Conservation (phyloP, 2,797 vertebrate species). For the Morus bassanus region DNA sequence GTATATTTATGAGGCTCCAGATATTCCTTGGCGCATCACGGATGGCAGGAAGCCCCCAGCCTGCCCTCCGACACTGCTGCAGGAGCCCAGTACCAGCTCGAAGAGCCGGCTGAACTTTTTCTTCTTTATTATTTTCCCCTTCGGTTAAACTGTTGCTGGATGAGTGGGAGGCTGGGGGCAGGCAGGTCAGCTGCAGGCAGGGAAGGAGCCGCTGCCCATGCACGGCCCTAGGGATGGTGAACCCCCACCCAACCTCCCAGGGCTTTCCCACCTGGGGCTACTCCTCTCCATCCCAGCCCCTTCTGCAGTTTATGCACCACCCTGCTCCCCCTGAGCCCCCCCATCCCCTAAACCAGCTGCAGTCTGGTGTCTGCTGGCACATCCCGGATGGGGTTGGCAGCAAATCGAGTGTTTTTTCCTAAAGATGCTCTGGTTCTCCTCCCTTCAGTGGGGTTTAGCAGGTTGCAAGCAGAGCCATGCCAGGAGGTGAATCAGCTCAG, state of each 20-base stretch:
- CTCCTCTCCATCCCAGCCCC: background rate
- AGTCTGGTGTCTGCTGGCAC: background rate
- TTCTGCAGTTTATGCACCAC: background rate
- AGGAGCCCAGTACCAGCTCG: background rate
- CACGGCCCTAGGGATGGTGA: background rate
- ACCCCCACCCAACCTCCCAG: background rate
- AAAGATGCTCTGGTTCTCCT: background rate
- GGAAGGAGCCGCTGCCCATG: background rate
- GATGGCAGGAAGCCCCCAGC: background rate
- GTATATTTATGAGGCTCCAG: background rate
- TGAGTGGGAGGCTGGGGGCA: background rate
- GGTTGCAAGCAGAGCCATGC: background rate
- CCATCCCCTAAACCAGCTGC: background rate
- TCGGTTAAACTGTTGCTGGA: background rate
- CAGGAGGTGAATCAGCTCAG: conserved; percentile 19
- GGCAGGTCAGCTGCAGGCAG: background rate
- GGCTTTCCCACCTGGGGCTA: fast-evolving
- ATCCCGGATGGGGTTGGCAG: background rate
- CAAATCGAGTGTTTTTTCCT: background rate
- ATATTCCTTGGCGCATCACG: background rate
- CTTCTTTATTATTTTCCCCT: background rate
- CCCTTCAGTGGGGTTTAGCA: background rate
- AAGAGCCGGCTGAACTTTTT: background rate
- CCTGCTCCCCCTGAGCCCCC: fast-evolving
- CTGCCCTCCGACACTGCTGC: background rate